Percentiles rank a stretch among this genome's conserved stretches.
phyloP scores from a whole-genome alignment of 2,888 invertebrate genomes.

The Andricus curvator region DNA sequence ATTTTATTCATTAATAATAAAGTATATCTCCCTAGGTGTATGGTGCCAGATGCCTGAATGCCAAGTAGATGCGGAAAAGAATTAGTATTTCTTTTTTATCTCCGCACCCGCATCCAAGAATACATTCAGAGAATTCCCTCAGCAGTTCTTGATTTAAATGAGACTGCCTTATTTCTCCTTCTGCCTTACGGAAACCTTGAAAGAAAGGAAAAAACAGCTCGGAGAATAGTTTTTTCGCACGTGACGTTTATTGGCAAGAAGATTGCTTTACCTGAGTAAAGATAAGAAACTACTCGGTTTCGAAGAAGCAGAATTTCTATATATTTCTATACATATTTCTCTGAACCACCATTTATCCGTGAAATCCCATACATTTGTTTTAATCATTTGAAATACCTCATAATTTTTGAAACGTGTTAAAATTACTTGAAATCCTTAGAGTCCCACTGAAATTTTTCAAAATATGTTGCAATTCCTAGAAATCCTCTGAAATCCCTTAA shows the following conservation, averaged over 20 bases:
- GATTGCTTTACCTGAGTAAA: background rate
- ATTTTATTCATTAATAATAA: slow-evolving; percentile 1
- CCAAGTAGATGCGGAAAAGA: slow-evolving; percentile 8
- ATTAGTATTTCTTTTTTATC: background rate
- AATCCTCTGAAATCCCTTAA: no score
- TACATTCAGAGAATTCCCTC: background rate
- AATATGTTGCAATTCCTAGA: no score
- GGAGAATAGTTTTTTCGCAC: background rate
- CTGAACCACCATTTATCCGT: no score
- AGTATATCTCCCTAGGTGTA: background rate
- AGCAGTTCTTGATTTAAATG: background rate
- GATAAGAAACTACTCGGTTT: background rate
- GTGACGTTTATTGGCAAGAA: background rate
- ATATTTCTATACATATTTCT: no score
- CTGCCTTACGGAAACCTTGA: background rate
- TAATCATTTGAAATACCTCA: no score
- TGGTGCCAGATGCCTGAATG: background rate
- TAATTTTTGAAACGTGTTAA: no score
- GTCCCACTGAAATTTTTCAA: no score
- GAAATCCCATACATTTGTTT: no score
- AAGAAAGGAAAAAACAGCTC: background rate
- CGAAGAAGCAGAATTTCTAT: no score
- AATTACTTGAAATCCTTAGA: no score
- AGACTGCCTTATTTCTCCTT: background rate
- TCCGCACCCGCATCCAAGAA: background rate